A percentile compares a stretch with the other conserved stretches of the same genome.
Conservation (phyloP, 2,797 vertebrate genomes). For the Lepidocolaptes lacrymiger region DNA sequence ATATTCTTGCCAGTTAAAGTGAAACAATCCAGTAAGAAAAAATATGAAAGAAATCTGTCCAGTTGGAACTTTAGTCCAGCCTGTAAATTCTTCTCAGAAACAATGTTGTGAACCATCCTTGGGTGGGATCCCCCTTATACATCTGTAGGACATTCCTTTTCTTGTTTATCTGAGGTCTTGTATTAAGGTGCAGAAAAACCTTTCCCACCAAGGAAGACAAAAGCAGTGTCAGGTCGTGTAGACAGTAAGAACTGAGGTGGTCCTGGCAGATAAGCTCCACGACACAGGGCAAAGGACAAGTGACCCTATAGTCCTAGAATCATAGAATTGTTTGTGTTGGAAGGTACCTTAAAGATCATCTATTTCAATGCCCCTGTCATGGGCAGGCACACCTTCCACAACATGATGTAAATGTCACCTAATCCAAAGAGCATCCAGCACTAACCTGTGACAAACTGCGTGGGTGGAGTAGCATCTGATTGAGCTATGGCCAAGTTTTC, state of each 20-base stretch:
- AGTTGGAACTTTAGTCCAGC: background rate
- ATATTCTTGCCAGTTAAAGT: background rate
- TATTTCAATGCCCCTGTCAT: background rate
- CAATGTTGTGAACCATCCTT: background rate
- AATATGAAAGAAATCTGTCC: background rate
- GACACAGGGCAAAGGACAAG: background rate
- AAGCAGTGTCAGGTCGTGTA: background rate
- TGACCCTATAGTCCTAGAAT: background rate
- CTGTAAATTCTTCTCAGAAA: background rate
- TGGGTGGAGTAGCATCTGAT: background rate
- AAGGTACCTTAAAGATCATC: background rate
- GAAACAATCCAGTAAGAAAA: background rate
- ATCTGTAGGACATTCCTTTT: background rate
- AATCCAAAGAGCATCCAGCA: background rate
- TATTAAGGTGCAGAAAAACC: background rate
- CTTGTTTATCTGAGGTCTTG: background rate
- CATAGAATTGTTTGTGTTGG: background rate
- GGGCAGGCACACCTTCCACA: background rate
- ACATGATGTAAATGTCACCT: background rate
- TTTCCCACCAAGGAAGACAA: background rate
- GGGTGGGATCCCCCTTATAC: fast-evolving
- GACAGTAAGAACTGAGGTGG: background rate
- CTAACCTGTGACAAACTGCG: background rate
- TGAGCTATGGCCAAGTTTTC: background rate
- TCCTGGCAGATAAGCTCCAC: background rate